Evolutionary conservation across 2,888 invertebrate genomes (phyloP), one percentile per base, ranked within the genome.

Genomic region (Cataglyphis livida): DNA sequence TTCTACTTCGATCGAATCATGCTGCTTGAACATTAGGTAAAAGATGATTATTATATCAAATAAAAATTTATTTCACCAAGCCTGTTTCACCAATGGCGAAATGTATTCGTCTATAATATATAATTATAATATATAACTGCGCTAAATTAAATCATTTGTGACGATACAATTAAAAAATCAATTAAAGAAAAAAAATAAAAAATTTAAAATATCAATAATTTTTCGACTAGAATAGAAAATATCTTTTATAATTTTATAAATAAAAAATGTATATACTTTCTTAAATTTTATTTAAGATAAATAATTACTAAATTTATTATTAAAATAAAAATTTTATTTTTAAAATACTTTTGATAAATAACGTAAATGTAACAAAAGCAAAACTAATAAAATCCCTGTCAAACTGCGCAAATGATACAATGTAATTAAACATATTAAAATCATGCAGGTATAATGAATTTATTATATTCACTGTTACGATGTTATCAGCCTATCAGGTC

Each of bases 1-100:
- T 28, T 65, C 38, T 64, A 38, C 7, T 74, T 21, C 15, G 21
- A 21, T 64, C n/a, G 28, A 65, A 41, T 66, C n/a, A 65, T 66
- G 32, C 35, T 18, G 4, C 51, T 28, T 54, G 21, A 51, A 65
- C 41, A 57, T 76, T 28, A 66, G n/a, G 12, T 75, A 65, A 76
- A 65, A 76, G 38, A 48, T 18, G 25, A 9, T 61, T 28, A 54
- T 66, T 76, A 64, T 54, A 66, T 65, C 28, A 66, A 18, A 25
- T 21, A 44, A 41, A 51, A 76, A 35, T 35, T 6, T 35, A 35
- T 35, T 35, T 35, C 35, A 35, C 6, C 6, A 35, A 35, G 35
- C 6, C 6, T 28, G 35, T 76, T 66, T 41, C 38, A 66, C 9
- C 15, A 66, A 76, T 75, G 28, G 28, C 9, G 28, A 66, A 76